These are phyloP conservation scores for Aphis gossypii DNA, from an alignment of 1,140 invertebrate species.

Conservation along the genomic window DNA sequence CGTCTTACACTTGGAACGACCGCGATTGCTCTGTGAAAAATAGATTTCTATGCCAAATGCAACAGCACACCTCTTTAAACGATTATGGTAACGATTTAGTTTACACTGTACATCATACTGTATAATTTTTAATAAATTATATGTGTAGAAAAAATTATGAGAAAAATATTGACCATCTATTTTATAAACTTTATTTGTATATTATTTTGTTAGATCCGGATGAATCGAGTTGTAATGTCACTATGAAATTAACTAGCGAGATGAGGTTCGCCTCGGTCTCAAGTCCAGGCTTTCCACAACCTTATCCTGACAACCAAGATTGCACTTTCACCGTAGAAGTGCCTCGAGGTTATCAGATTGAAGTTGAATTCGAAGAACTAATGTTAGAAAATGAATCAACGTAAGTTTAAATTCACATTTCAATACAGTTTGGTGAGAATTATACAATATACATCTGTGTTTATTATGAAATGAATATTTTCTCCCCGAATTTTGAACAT, in stretches of 20 bases:
- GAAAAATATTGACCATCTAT: neutral
- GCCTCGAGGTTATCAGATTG: slow-evolving; percentile 69
- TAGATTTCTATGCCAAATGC: slow-evolving; percentile 75
- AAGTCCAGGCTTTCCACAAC: slow-evolving; percentile 74
- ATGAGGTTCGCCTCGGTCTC: slow-evolving; percentile 69
- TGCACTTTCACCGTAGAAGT: slow-evolving; percentile 71
- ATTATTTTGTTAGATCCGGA: slow-evolving; percentile 1
- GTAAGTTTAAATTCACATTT: slow-evolving; percentile 67
- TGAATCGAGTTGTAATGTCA: slow-evolving; percentile 66
- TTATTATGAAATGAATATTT: neutral
- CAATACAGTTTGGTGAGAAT: neutral
- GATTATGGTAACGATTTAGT: slow-evolving; percentile 11
- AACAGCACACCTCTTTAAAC: slow-evolving; percentile 63
- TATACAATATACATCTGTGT: neutral
- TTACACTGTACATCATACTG: neutral
- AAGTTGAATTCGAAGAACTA: slow-evolving; percentile 75
- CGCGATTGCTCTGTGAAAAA: slow-evolving; percentile 74
- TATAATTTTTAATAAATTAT: neutral
- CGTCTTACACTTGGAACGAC: slow-evolving; percentile 75
- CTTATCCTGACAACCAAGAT: slow-evolving; percentile 75
- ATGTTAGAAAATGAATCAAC: slow-evolving; percentile 74
- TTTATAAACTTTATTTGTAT: neutral
- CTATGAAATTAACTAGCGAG: slow-evolving; percentile 68
- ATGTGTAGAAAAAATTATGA: neutral
- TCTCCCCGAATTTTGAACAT: neutral